A percentile compares a stretch with the other conserved stretches of the same genome.
These are phyloP conservation scores for Aleiodes alternator DNA, from an alignment of 2,888 invertebrate species.

Conservation along the genomic window DNA sequence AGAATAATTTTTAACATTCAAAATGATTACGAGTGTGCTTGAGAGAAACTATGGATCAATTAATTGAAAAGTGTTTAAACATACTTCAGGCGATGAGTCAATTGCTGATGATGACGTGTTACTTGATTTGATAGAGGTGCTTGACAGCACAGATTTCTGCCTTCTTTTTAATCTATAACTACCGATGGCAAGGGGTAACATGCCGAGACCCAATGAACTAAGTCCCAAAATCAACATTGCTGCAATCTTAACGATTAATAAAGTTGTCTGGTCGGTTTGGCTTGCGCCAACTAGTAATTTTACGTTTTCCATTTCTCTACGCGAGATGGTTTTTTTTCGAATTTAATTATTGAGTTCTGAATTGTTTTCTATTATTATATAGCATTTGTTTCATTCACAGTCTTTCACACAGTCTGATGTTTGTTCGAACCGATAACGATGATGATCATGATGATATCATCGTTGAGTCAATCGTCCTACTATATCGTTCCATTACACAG, in stretches of 20 bases:
- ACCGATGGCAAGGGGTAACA: constrained; percentile 77
- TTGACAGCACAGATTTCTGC: constrained; percentile 61
- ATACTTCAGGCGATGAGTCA: constrained; percentile 57
- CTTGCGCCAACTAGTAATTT: constrained; percentile 35
- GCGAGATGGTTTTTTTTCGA: too few relatives aligned
- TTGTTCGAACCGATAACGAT: too few relatives aligned
- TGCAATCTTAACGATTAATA: constrained; percentile 78
- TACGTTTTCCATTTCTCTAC: constrained; percentile 54
- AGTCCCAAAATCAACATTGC: constrained; percentile 79
- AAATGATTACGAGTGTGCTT: constrained; percentile 15
- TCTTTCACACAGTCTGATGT: too few relatives aligned
- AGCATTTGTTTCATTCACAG: too few relatives aligned
- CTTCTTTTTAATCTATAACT: constrained; percentile 63
- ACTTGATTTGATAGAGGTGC: constrained; percentile 64
- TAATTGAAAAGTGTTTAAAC: constrained; percentile 10
- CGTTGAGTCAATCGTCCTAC: too few relatives aligned
- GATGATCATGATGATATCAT: too few relatives aligned
- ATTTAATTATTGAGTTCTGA: too few relatives aligned
- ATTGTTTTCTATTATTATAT: too few relatives aligned
- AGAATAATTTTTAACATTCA: constrained; percentile 7
- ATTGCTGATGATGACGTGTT: constrained; percentile 63
- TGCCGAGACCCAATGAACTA: constrained; percentile 79
- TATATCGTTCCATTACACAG: too few relatives aligned
- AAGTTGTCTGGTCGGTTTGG: constrained; percentile 49
- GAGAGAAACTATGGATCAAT: constrained; percentile 47